These are phyloP conservation scores for Caenorhabditis elegans DNA, from an alignment of 1,140 invertebrate genomes.

Conservation along the genomic window WBcel235 BX284605.5:7729501-7730000, in stretches of 20 bases:
- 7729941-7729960: background rate
- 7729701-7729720: conserved; percentile 24
- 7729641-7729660: background rate
- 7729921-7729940: background rate
- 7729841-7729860: conserved; percentile 12
- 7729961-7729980: background rate
- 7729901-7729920: background rate
- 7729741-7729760: conserved; percentile 4
- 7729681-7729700: conserved; percentile 18
- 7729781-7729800: too few species aligned
- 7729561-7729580: conserved; percentile 25
- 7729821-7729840: too few species aligned
- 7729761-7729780: background rate
- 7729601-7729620: conserved; percentile 31
- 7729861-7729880: conserved; percentile 9
- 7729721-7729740: background rate
- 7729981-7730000: conserved; percentile 20
- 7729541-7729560: background rate
- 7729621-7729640: conserved; percentile 29
- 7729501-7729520: background rate
- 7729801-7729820: too few species aligned
- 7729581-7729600: conserved; percentile 29
- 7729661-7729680: background rate
- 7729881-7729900: background rate
- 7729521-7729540: background rate